Conservation (phyloP, 2,797 vertebrate genomes). For the Sandelia bainsii region DNA sequence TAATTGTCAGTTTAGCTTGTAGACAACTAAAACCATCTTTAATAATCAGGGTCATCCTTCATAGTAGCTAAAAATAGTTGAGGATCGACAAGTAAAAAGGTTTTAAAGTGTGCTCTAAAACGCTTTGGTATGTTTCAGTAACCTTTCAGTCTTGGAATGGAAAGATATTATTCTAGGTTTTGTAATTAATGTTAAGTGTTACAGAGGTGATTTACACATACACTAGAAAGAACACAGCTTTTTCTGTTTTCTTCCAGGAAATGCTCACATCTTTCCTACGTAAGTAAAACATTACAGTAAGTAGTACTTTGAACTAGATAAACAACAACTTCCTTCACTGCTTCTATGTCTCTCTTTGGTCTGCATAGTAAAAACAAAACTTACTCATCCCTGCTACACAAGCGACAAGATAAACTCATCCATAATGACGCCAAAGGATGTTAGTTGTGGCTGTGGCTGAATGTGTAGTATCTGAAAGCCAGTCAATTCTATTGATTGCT, state of each 20-base stretch:
- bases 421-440: constrained; percentile 71
- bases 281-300: constrained; percentile 63
- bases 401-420: constrained; percentile 72
- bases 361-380: constrained; percentile 56
- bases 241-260: constrained; percentile 63
- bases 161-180: constrained; percentile 10
- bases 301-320: constrained; percentile 64
- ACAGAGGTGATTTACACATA: constrained; percentile 28
- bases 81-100: not conserved
- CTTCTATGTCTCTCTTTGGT: constrained; percentile 48
- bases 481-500: constrained; percentile 76
- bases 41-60: not conserved
- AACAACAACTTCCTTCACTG: constrained; percentile 75
- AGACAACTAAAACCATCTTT: not conserved
- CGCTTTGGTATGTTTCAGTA: constrained; percentile 8
- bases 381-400: constrained; percentile 59
- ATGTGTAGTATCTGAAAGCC: constrained; percentile 67
- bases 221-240: constrained; percentile 6
- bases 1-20: not conserved
- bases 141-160: not conserved
- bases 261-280: constrained; percentile 47
- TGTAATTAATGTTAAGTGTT: constrained; percentile 19
- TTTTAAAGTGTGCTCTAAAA: constrained; percentile 2
- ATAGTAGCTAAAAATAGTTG: not conserved
- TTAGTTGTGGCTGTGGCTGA: constrained; percentile 60